Evolutionary conservation across 2,888 invertebrate species (phyloP).

Genomic region (Oscheius sp.): DNA sequence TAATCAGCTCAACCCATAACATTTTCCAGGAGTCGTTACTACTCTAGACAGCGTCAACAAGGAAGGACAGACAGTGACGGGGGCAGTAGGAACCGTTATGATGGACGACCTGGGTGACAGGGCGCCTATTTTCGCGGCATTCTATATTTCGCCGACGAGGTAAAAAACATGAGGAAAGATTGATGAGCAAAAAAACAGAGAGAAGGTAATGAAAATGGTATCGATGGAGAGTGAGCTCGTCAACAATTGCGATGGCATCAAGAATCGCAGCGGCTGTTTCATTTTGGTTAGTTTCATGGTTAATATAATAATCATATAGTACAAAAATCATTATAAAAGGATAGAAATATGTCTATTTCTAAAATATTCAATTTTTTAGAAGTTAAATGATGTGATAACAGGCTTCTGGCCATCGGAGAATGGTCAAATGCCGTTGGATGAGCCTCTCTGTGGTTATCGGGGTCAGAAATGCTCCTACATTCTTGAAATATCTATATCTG

Average conservation of each 20-base stretch:
- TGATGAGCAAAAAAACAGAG: constrained; percentile 33
- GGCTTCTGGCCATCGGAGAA: constrained; percentile 68
- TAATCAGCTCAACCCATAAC: too few relatives aligned
- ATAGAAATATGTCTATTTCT: background rate
- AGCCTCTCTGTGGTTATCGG: constrained; percentile 65
- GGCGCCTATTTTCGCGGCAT: constrained; percentile 67
- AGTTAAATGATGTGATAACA: constrained; percentile 61
- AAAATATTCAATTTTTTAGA: constrained; percentile 37
- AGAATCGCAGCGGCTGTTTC: constrained; percentile 63
- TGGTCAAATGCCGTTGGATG: constrained; percentile 62
- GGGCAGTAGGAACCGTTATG: constrained; percentile 57
- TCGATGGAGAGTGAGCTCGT: constrained; percentile 62
- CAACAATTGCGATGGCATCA: constrained; percentile 63
- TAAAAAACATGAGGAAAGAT: background rate
- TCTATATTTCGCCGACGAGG: constrained; percentile 64
- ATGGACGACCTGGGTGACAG: constrained; percentile 69
- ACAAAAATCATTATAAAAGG: background rate
- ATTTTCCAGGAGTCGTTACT: constrained; percentile 49
- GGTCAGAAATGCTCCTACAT: constrained; percentile 61
- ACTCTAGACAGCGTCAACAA: constrained; percentile 36
- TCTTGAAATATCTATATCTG: constrained; percentile 58
- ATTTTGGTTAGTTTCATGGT: constrained; percentile 48
- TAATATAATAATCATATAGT: background rate
- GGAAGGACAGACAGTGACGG: constrained; percentile 31
- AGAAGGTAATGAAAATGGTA: constrained; percentile 67